phyloP scores from a whole-genome alignment of 2,888 invertebrate genomes.

The Chymomyza amoena region DNA sequence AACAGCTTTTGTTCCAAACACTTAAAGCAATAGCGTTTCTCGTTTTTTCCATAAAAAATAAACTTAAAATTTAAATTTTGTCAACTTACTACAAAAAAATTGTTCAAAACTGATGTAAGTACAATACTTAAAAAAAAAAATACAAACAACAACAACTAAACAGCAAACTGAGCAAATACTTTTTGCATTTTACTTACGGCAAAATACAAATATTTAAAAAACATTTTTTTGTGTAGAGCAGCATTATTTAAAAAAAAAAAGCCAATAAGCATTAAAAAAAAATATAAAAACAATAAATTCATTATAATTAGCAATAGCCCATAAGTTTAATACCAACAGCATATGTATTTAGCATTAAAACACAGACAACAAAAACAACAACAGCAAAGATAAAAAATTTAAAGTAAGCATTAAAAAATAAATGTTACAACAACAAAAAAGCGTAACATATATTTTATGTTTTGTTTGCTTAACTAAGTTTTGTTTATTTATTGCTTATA shows the following conservation, averaged over 20 bases:
- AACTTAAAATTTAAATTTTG: slow-evolving; percentile 25
- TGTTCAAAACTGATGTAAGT: slow-evolving; percentile 70
- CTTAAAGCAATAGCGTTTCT: slow-evolving; percentile 52
- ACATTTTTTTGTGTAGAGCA: slow-evolving; percentile 31
- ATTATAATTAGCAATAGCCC: slow-evolving; percentile 72
- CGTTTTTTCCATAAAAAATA: slow-evolving; percentile 58
- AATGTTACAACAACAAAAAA: slow-evolving; percentile 11
- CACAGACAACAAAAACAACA: slow-evolving; percentile 13
- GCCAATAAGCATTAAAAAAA: slow-evolving; percentile 61
- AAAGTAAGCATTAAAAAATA: slow-evolving; percentile 34
- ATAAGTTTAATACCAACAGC: slow-evolving; percentile 57
- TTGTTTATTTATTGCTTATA: slow-evolving; percentile 22
- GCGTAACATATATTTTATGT: slow-evolving; percentile 21
- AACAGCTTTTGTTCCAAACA: slow-evolving; percentile 27
- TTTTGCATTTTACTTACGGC: slow-evolving; percentile 45
- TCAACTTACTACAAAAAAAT: slow-evolving; percentile 33
- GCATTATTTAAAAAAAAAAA: slow-evolving; percentile 37
- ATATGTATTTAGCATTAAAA: slow-evolving; percentile 39
- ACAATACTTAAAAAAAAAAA: slow-evolving; percentile 54
- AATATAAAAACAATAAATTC: slow-evolving; percentile 27
- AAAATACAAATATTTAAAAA: slow-evolving; percentile 28
- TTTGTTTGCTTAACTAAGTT: slow-evolving; percentile 34
- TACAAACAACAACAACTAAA: slow-evolving; percentile 8
- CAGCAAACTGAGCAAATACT: slow-evolving; percentile 45
- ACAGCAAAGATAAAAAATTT: slow-evolving; percentile 20